Base-by-base conservation (phyloP, 2,113 vertebrate species). In the Campylorhamphus procurvoides region DNA sequence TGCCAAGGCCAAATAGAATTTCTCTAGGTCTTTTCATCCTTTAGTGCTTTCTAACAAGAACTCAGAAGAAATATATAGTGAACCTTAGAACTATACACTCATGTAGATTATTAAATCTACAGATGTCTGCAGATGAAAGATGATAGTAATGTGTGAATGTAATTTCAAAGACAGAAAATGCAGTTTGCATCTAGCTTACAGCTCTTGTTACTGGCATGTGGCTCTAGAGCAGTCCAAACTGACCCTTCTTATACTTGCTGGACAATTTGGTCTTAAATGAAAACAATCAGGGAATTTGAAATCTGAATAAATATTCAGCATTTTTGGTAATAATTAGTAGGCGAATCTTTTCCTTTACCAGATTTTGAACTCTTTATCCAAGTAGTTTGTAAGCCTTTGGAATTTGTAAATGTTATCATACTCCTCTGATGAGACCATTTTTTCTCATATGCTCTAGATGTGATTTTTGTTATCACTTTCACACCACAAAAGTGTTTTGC, bases 281-380 rank as follows among this genome's bases (percentile, higher is more conserved):
- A 83, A 95, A 40, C 68, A 96, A 91, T 37, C 50, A 63, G 25
- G 16, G 76, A 94, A 79, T 76, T 90, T 89, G 73, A 96, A 89
- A 56, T 82, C 28, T 75, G 64, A 91, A 93, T 63, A 50, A 91
- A 64, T 64, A 58, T n/a, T 89, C 50, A 69, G 59, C 88, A 69
- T 78, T 82, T 24, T 55, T 64, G 40, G 31, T 46, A 58, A 76
- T 86, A 94, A 90, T 93, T 86, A 92, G 20, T 19, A 86, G 53
- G 13, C 78, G 11, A 69, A 55, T 44, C 10, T 10, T 90, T 97
- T 63, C 87, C 15, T 71, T 94, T 93, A 94, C 89, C 69, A 80
- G 29, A 85, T 87, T 94, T 86, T 87, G 33, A 9, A 42, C 7
- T 84, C 29, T 46, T 85, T 93, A 90, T 39, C 62, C 52, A 81